Base-by-base conservation (phyloP, 2,797 vertebrate genomes). In the Leuciscus waleckii region DNA sequence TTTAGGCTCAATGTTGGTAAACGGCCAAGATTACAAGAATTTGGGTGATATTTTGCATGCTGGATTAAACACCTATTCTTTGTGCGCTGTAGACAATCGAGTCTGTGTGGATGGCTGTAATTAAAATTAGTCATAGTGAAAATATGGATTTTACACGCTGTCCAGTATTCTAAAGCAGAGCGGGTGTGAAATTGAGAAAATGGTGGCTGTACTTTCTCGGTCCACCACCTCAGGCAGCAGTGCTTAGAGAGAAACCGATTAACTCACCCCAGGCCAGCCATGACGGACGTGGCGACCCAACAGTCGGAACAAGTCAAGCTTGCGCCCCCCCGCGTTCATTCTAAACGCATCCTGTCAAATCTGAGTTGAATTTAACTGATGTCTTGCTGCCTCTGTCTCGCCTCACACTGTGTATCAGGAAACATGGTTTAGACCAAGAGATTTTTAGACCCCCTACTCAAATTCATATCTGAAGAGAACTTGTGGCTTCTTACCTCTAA, bases 311-410 rank as follows among this genome's bases (percentile, higher is more conserved):
- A 88, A 87, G 88, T 89, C 70, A 71, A 90, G 78, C 87, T 81
- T 83, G 49, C 26, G 6, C 75, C 80, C 77, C 63, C 63, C 85
- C 11, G 17, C 61, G 35, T 85, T 79, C 83, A 79, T 81, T 88
- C 85, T 86, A 90, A 89, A 86, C 56, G 16, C 17, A 58, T 75
- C 65, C 69, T 85, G 83, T 81, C 83, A 75, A 83, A 83, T 74
- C 76, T 67, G 71, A 74, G 76, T 63, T 70, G 83, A 90, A 90
- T 89, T 92, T 88, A 90, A 93, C 90, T 87, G 89, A 91, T 82
- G 84, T 86, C 88, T 46, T 82, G 78, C 81, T 89, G 89, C 71
- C 84, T 89, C 86, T 63, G 77, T 67, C 76, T 89, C 79, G 87
- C 83, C 83, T 84, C 9, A 56, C 89, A 73, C 87, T 76, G 5